These are phyloP conservation scores for Drosophila athabasca DNA, from an alignment of 1,140 invertebrate species.

Conservation along the genomic window DNA sequence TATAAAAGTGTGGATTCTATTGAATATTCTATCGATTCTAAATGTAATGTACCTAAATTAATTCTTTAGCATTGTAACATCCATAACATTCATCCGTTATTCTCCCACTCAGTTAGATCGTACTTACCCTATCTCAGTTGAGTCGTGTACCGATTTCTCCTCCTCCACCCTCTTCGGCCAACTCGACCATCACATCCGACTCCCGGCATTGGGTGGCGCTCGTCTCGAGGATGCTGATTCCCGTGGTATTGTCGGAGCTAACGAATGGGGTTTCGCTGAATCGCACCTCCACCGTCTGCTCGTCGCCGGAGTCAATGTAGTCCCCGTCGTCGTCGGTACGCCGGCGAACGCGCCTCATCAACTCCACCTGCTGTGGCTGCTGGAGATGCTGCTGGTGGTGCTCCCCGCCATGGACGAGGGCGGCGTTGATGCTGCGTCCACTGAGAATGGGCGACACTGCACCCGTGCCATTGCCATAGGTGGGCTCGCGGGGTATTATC, in stretches of 20 bases:
- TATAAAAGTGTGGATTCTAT: too few species aligned
- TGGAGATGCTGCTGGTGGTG: conserved; percentile 41
- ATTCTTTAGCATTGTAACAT: too few species aligned
- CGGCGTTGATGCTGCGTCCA: conserved; percentile 64
- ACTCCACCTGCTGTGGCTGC: conserved; percentile 52
- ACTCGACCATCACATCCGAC: conserved; percentile 29
- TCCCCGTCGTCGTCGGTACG: conserved; percentile 68
- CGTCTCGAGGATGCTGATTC: conserved; percentile 66
- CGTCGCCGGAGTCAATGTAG: conserved; percentile 74
- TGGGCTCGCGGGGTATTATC: conserved; percentile 75
- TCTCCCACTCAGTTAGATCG: too few species aligned
- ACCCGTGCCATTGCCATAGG: conserved; percentile 76
- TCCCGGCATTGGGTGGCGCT: conserved; percentile 46
- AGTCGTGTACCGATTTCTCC: conserved; percentile 24
- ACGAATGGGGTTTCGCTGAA: conserved; percentile 79
- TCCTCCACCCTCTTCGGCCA: conserved; percentile 27
- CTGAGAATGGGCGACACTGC: conserved; percentile 72
- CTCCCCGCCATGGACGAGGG: conserved; percentile 62
- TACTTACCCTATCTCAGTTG: conserved; percentile 80
- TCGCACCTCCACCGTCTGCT: conserved; percentile 78
- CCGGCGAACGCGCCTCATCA: conserved; percentile 39
- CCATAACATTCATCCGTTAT: too few species aligned
- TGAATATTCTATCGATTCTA: too few species aligned
- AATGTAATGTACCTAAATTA: too few species aligned
- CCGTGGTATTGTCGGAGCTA: conserved; percentile 77